phyloP scores from a whole-genome alignment of 2,113 vertebrate species.

The Barbus barbus region DNA sequence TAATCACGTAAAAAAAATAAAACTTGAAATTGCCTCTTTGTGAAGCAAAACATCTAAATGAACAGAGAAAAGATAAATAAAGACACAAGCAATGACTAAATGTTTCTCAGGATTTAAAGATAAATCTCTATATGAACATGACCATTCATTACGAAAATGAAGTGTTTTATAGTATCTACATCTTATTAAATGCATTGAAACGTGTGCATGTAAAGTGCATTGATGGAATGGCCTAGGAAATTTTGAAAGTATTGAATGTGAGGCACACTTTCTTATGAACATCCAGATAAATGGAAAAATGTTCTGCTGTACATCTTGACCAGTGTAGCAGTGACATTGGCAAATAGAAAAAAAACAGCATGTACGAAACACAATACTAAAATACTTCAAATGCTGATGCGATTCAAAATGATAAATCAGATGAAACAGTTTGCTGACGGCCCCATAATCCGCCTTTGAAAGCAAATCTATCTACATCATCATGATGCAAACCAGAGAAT shows the following conservation, averaged over 20 bases:
- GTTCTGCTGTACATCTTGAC: not conserved
- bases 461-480: not conserved
- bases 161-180: not conserved
- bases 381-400: not conserved
- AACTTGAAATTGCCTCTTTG: not conserved
- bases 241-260: not conserved
- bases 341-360: not conserved
- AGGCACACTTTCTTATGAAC: slow-evolving; percentile 12
- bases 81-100: no score
- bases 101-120: not conserved
- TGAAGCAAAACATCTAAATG: no score
- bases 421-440: not conserved
- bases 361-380: not conserved
- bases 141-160: not conserved
- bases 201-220: not conserved
- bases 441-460: not conserved
- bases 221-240: not conserved
- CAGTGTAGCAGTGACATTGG: not conserved
- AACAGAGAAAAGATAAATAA: not conserved
- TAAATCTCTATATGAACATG: not conserved
- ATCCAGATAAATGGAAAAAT: not conserved
- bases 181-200: not conserved
- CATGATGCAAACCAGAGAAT: not conserved
- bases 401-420: not conserved
- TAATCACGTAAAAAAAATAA: not conserved